These are phyloP conservation scores for Callipepla californica DNA, from an alignment of 2,113 vertebrate species.

Conservation along the genomic window DNA sequence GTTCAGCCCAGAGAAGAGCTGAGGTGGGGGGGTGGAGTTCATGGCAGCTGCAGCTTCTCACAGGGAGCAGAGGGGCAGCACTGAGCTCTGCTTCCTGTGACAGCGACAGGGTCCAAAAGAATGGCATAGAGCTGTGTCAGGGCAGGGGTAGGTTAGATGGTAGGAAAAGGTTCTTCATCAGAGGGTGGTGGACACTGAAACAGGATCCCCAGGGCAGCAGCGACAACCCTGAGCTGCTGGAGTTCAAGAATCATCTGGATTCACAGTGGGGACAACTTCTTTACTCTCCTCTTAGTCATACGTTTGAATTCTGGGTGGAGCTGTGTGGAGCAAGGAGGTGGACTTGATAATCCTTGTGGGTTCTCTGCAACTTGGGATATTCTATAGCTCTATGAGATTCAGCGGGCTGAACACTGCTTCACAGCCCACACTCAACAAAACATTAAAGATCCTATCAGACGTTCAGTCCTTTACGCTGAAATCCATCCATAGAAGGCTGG, in stretches of 20 bases:
- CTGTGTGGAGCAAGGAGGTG: not conserved
- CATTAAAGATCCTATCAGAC: not conserved
- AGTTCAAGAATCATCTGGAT: not conserved
- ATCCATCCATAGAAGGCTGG: not conserved
- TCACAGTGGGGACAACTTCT: not conserved
- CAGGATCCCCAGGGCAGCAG: not conserved
- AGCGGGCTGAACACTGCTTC: not conserved
- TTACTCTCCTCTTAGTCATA: not conserved
- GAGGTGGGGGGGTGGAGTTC: not conserved
- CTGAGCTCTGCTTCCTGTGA: not conserved
- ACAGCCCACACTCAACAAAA: not conserved
- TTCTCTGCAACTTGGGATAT: not conserved
- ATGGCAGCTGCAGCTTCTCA: not conserved
- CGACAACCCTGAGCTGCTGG: too few species aligned
- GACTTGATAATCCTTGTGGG: not conserved
- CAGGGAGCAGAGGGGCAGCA: not conserved
- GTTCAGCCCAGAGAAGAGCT: not conserved
- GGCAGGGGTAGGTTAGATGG: not conserved
- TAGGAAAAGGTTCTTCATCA: not conserved
- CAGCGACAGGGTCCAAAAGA: not conserved
- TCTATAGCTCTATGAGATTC: not conserved
- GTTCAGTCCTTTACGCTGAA: not conserved
- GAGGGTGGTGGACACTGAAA: not conserved
- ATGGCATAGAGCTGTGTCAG: not conserved
- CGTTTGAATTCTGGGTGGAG: not conserved